A percentile compares a stretch with the other conserved stretches of the same genome.
Evolutionary conservation across 92 coral and sea anemone species (phyloP).

Genomic region (Chrysogorgia sp.): DNA sequence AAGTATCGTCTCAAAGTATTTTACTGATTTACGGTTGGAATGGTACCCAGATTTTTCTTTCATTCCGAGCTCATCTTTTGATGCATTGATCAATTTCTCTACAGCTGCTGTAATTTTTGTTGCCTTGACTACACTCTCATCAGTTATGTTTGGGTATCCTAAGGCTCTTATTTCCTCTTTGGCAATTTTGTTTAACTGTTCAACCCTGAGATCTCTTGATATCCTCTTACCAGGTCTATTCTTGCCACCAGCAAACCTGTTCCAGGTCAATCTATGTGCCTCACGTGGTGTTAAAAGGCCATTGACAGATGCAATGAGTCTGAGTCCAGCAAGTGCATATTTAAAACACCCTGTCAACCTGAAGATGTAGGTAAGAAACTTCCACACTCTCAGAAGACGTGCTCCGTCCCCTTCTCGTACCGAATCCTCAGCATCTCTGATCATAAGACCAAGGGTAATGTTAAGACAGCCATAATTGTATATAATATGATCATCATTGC

Average conservation of each 20-base stretch:
- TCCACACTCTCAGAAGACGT: slow-evolving; percentile 63
- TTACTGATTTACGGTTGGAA: slow-evolving; percentile 44
- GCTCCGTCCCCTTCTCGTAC: slow-evolving; percentile 68
- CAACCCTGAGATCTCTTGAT: slow-evolving; percentile 63
- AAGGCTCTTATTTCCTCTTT: slow-evolving; percentile 55
- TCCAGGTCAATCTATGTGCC: slow-evolving; percentile 65
- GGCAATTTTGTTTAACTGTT: slow-evolving; percentile 60
- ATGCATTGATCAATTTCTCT: slow-evolving; percentile 49
- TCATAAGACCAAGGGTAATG: slow-evolving; percentile 59
- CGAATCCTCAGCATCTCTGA: slow-evolving; percentile 65
- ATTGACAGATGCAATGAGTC: slow-evolving; percentile 48
- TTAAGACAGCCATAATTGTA: slow-evolving; percentile 66
- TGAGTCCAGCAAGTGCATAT: slow-evolving; percentile 63
- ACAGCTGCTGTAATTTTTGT: slow-evolving; percentile 61
- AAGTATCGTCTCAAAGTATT: slow-evolving; percentile 40
- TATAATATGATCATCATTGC: slow-evolving; percentile 44
- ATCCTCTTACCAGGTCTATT: slow-evolving; percentile 61
- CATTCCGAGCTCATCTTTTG: slow-evolving; percentile 51
- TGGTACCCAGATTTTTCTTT: slow-evolving; percentile 36
- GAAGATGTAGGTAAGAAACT: slow-evolving; percentile 58
- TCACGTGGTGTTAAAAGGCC: slow-evolving; percentile 59
- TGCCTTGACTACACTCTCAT: slow-evolving; percentile 43
- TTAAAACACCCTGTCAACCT: slow-evolving; percentile 47
- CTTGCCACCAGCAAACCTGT: slow-evolving; percentile 57
- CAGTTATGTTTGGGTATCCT: slow-evolving; percentile 60